These are phyloP conservation scores for Achroia grisella DNA, from an alignment of 1,140 invertebrate species.

Conservation along the genomic window DNA sequence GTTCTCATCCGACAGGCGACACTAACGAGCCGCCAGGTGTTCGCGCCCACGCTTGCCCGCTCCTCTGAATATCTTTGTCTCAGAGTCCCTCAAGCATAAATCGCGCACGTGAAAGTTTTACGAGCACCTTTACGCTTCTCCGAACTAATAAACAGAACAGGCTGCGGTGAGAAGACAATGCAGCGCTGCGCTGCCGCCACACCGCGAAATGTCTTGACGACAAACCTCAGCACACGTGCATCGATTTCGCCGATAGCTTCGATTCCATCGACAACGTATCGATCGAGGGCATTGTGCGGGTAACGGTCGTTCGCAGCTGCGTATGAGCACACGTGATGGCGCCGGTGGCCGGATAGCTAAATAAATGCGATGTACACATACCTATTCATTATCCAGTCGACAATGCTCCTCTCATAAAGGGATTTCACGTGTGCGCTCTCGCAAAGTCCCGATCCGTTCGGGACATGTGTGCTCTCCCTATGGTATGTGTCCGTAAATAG, in stretches of 20 bases:
- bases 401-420: constrained; percentile 67
- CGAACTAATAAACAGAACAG: constrained; percentile 47
- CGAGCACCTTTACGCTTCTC: constrained; percentile 62
- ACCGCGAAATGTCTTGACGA: constrained; percentile 47
- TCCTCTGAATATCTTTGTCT: constrained; percentile 64
- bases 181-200: constrained; percentile 12
- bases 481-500: constrained; percentile 68
- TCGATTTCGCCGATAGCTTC: constrained; percentile 62
- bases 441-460: constrained; percentile 65
- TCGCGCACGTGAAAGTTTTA: constrained; percentile 69
- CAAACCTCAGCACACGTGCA: constrained; percentile 60
- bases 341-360: constrained; percentile 67
- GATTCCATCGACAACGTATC: constrained; percentile 58
- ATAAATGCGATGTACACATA: constrained; percentile 61
- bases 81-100: constrained; percentile 52
- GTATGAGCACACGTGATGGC: constrained; percentile 58
- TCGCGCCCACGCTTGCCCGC: constrained; percentile 45
- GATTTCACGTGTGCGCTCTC: constrained; percentile 70
- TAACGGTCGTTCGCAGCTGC: constrained; percentile 70
- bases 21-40: constrained; percentile 67
- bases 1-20: constrained; percentile 29
- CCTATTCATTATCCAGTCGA: constrained; percentile 64
- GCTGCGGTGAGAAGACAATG: constrained; percentile 47
- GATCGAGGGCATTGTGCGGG: constrained; percentile 68
- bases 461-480: constrained; percentile 70